Base-by-base conservation (phyloP, 2,797 vertebrate genomes). In the Hephaestus fuliginosus region DNA sequence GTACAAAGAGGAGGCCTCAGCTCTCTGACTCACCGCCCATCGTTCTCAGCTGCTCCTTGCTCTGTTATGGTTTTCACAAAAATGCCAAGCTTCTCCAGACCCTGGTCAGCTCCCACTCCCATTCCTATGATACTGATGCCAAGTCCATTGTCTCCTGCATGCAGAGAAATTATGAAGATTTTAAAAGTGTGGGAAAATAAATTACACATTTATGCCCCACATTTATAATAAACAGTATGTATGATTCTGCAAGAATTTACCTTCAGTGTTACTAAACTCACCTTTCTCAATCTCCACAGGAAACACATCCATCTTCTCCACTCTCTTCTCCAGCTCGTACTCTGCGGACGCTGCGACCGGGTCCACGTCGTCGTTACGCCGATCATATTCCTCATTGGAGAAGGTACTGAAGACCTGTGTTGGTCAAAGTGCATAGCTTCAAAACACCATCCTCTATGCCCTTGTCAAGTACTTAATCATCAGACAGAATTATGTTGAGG, bases 291-390 rank as follows among this genome's bases (percentile, higher is more conserved):
- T 97, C 94, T 98, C 97, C 83, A 98, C 97, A 39, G 97, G 96
- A 89, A 98, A 98, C 67, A 98, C 97, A 18, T 98, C 97, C 97
- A 98, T 97, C 94, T 97, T 98, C 91, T 98, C 97, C 88, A 98
- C 97, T 55, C 97, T 96, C 88, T 98, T 98, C 91, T 98, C 97
- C 92, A 98, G 93, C 86, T 98, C 97, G 44, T 98, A 98, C 78
- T 98, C 97, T 1, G 97, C 97, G 55, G 97, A 98, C 1, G 97
- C 97, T 63, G 97, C 96, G 56, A 98, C 97, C 2, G 97, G 97
- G 64, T 98, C 97, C 90, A 98, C 97, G 49, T 98, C 97, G 81
- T 98, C 97, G 41, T 98, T 98, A 51, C 97, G 96, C 41, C 97
- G 95, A 88, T 98, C 97, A 28, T 98, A 98, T 11, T 98, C 97